Conservation (phyloP, 2,113 vertebrate species). For the Poeciliopsis occidentalis region DNA sequence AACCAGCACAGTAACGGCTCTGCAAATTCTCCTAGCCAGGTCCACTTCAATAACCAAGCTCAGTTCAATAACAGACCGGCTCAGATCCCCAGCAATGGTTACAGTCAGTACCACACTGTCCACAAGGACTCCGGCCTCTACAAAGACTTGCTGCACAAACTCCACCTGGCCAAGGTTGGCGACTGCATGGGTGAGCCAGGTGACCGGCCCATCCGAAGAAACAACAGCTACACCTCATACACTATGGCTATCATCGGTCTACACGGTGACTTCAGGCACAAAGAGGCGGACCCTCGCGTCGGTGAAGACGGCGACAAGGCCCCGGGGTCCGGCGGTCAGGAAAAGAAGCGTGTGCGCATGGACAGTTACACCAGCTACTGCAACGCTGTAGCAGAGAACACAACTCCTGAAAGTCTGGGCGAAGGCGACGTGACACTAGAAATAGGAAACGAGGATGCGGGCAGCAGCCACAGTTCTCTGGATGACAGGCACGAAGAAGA, state of each 20-base stretch:
- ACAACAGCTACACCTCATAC: conserved; percentile 98
- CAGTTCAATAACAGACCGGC: conserved; percentile 88
- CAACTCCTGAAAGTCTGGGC: conserved; percentile 62
- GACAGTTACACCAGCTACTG: conserved; percentile 99
- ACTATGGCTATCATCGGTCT: conserved; percentile 99
- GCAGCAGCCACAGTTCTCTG: conserved; percentile 83
- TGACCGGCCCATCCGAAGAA: conserved; percentile 90
- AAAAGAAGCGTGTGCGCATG: conserved; percentile 91
- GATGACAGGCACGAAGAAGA: conserved; percentile 88
- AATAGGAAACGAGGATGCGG: conserved; percentile 67
- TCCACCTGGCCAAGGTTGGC: conserved; percentile 94
- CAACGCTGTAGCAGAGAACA: conserved; percentile 90
- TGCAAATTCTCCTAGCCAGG: conserved; percentile 76
- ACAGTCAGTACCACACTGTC: conserved; percentile 95
- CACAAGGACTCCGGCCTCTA: conserved; percentile 98
- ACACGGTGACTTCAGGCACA: conserved; percentile 86
- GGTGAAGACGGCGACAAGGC: conserved; percentile 61
- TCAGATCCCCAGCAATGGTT: conserved; percentile 85
- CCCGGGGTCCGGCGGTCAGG: conserved; percentile 58
- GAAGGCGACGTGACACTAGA: conserved; percentile 80
- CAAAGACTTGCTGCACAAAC: conserved; percentile 96
- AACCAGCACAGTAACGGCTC: conserved; percentile 83
- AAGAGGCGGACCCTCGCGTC: conserved; percentile 78
- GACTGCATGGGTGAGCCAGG: conserved; percentile 95
- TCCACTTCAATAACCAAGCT: conserved; percentile 77